Evolutionary conservation across 1,140 invertebrate species (phyloP).

Genomic region (Gryon sp.): DNA sequence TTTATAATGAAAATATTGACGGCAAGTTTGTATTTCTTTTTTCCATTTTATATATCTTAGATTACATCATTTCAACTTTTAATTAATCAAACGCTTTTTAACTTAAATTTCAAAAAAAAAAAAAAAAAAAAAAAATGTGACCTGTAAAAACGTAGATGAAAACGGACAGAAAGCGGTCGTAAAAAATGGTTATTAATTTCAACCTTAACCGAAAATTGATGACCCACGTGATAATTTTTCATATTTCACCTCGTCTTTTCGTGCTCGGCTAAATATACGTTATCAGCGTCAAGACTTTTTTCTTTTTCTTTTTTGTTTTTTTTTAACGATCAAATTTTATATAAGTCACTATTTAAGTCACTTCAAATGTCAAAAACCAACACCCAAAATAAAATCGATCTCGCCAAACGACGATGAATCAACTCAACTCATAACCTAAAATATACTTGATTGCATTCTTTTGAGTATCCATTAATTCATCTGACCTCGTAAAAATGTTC

Average conservation of each 20-base stretch:
- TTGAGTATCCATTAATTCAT: conserved; percentile 58
- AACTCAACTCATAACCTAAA: conserved; percentile 31
- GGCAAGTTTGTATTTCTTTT: too few relatives aligned
- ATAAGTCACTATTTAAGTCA: not conserved
- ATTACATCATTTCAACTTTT: not conserved
- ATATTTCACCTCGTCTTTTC: not conserved
- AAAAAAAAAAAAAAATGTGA: conserved; percentile 8
- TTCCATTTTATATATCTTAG: too few relatives aligned
- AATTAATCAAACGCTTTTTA: conserved; percentile 27
- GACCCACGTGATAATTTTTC: conserved; percentile 33
- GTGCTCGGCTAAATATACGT: conserved; percentile 5
- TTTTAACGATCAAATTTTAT: not conserved
- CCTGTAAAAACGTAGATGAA: not conserved
- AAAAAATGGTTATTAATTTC: conserved; percentile 44
- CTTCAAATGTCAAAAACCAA: conserved; percentile 15
- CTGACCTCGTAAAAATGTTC: conserved; percentile 53
- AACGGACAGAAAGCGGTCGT: not conserved
- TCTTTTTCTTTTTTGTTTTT: conserved; percentile 8
- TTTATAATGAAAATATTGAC: too few relatives aligned
- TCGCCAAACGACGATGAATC: conserved; percentile 17
- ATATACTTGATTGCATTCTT: conserved; percentile 53
- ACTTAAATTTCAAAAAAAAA: not conserved
- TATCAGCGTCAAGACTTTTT: not conserved
- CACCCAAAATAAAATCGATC: conserved; percentile 21
- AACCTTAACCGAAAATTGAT: conserved; percentile 26